Evolutionary conservation across 2,888 invertebrate species (phyloP).

Genomic region (Nesidiocoris tenuis): DNA sequence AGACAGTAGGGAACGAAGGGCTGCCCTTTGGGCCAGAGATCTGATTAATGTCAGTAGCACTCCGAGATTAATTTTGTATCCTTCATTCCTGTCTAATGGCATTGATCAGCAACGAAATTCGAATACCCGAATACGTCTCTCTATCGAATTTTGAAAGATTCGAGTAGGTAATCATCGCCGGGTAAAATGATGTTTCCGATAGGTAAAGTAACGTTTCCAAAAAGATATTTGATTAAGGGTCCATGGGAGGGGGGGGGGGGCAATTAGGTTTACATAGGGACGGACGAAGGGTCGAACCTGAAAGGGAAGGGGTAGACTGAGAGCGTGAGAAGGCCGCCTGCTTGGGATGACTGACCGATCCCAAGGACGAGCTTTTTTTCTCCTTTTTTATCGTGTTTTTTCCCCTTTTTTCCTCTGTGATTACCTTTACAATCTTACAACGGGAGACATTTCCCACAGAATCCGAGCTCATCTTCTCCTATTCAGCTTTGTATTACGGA

Average conservation of each 20-base stretch:
- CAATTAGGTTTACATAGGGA: conserved; percentile 40
- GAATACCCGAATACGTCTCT: not conserved
- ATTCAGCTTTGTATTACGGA: not conserved
- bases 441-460: conserved; percentile 42
- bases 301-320: not conserved
- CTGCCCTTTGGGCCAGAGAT: conserved; percentile 1
- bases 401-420: not conserved
- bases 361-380: conserved; percentile 31
- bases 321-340: not conserved
- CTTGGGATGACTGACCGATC: not conserved
- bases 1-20: not conserved
- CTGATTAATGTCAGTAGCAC: conserved; percentile 24
- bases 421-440: conserved; percentile 41
- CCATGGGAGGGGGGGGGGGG: conserved; percentile 27
- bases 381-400: not conserved
- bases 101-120: conserved; percentile 25
- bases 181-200: not conserved
- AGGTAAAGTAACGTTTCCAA: not conserved
- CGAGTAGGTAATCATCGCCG: not conserved
- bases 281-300: not conserved
- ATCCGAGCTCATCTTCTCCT: conserved; percentile 10
- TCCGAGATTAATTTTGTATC: conserved; percentile 24
- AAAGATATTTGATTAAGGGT: conserved; percentile 30
- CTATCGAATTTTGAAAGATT: not conserved
- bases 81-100: conserved; percentile 24